Base-by-base conservation (phyloP, 2,888 invertebrate genomes). In the Acronicta leporina region DNA sequence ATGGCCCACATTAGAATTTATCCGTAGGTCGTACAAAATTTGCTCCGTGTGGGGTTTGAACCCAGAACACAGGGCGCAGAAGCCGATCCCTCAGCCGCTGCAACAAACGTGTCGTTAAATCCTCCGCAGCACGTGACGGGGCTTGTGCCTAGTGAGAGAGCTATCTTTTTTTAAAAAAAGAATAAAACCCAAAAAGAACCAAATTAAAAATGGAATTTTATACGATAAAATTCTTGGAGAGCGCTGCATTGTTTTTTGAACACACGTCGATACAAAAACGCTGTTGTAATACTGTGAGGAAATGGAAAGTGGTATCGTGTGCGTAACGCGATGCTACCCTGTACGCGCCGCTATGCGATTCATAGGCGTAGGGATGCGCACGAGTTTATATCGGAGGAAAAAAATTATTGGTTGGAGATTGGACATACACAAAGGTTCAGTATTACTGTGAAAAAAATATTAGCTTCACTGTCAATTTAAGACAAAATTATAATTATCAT, bases 291-390 rank as follows among this genome's bases (percentile, higher is more conserved):
- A 77, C 79, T 73, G 85, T 79, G 85, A 89, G 90, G 90, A 92
- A 92, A 92, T 86, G 87, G 91, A 91, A 91, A 92, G 90, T 90
- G 83, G 85, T 75, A 86, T 86, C 72, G 80, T 82, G 85, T 84
- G 91, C 90, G 92, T 92, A 92, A 92, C 89, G 88, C 90, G 83
- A 90, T 90, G 87, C 87, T 86, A 88, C 82, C 78, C 82, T 82
- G 88, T 89, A 88, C 89, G 89, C 89, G 86, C 80, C 77, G 89
- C 87, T 88, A 90, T 92, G 90, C 87, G 81, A 87, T 90, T 87
- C 85, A 77, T 70, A 72, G 57, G 59, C 77, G 76, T 87, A 90
- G 91, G 63, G 87, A 75, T 75, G 87, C n/a, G 67, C 48, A 9
- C 13, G 46, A 44, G 40, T 53, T 15, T 15, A 15, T 13, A 5